Percentiles rank a stretch among this genome's conserved stretches.
Evolutionary conservation across 2,888 invertebrate species (phyloP).

Genomic region (Heteromyza rotundicornis): DNA sequence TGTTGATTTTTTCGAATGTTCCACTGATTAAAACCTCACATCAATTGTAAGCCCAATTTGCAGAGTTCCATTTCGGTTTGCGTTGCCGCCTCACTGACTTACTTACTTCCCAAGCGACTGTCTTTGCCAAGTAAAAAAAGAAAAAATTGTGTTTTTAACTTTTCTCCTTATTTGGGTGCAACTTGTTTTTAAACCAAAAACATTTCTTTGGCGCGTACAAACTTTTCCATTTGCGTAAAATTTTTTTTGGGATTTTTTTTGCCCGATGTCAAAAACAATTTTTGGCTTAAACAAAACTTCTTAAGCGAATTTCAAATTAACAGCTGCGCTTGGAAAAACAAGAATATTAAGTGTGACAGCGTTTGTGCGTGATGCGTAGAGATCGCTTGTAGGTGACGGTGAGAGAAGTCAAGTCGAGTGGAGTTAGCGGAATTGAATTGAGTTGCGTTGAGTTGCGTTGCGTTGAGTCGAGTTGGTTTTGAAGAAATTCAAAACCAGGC

Average conservation of each 20-base stretch:
- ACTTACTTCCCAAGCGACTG: too few species aligned
- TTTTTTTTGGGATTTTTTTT: background rate
- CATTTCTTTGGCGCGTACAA: background rate
- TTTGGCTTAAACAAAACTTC: background rate
- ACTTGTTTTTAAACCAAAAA: too few species aligned
- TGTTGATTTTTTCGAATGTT: too few species aligned
- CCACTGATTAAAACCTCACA: background rate
- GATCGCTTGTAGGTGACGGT: background rate
- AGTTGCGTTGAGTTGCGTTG: too few species aligned
- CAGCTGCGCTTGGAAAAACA: background rate
- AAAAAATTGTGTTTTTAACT: too few species aligned
- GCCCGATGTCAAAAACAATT: background rate
- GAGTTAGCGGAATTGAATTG: too few species aligned
- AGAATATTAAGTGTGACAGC: background rate
- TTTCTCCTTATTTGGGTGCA: background rate
- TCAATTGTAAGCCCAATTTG: background rate
- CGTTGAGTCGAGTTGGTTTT: too few species aligned
- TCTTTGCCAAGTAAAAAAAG: too few species aligned
- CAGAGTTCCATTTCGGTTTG: background rate
- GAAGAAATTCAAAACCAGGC: too few species aligned
- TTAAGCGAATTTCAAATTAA: background rate
- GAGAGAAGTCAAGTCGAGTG: too few species aligned
- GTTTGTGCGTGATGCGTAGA: background rate
- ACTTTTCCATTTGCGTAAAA: slow-evolving; percentile 1
- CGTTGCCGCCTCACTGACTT: too few species aligned